phyloP scores from a whole-genome alignment of 1,140 invertebrate species.

The Temnothorax curvispinosus region DNA sequence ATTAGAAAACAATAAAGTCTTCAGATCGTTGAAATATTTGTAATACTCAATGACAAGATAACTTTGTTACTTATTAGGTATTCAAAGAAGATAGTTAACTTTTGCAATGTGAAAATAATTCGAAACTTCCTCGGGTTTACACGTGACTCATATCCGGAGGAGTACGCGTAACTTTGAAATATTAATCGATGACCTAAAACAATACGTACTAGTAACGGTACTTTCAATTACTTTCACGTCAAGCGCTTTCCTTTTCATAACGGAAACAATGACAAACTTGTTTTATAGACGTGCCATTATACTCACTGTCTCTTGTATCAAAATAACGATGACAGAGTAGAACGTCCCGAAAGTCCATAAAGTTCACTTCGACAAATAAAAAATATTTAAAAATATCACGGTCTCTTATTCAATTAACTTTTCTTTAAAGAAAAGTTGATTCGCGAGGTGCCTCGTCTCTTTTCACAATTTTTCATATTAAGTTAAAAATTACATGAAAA shows the following conservation, averaged over 20 bases:
- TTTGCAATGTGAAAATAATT: background rate
- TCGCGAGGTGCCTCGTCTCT: background rate
- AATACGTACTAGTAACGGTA: slow-evolving; percentile 26
- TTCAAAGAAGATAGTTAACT: background rate
- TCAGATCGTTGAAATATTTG: background rate
- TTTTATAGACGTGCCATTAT: background rate
- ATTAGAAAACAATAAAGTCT: background rate
- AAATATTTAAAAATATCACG: background rate
- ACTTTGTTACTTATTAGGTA: background rate
- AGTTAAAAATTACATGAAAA: background rate
- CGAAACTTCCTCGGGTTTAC: background rate
- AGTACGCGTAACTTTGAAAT: slow-evolving; percentile 2
- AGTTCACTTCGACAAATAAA: background rate
- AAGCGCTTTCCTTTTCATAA: slow-evolving; percentile 45
- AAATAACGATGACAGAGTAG: background rate
- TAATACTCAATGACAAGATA: background rate
- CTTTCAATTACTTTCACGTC: slow-evolving; percentile 59
- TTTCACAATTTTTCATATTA: slow-evolving; percentile 9
- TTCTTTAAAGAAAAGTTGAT: background rate
- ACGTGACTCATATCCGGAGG: slow-evolving; percentile 3
- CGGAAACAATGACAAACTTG: slow-evolving; percentile 25
- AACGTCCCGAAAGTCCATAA: background rate
- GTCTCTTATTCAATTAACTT: background rate
- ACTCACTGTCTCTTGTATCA: slow-evolving; percentile 3
- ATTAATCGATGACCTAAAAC: slow-evolving; percentile 42